Conservation (phyloP, 2,888 invertebrate genomes). For the Ophonus ardosiacus region DNA sequence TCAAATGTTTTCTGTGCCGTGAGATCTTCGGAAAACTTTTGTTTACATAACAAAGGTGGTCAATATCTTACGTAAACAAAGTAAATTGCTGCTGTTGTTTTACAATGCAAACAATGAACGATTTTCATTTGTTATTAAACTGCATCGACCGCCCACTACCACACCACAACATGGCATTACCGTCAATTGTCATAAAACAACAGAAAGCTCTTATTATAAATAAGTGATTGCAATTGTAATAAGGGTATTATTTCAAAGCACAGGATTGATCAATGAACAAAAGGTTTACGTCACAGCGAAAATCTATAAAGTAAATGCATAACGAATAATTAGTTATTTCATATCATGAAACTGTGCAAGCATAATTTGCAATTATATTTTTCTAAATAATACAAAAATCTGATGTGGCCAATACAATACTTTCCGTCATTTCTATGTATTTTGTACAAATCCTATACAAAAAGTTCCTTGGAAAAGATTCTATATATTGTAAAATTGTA, state of each 20-base stretch:
- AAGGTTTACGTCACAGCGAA: neutral
- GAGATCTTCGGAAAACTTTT: conserved; percentile 33
- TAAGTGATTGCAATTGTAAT: neutral
- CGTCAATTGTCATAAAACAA: neutral
- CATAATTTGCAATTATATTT: neutral
- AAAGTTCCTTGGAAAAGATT: too few species aligned
- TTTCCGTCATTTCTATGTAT: too few species aligned
- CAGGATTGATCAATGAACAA: neutral
- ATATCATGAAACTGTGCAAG: neutral
- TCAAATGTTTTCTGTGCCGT: conserved; percentile 54
- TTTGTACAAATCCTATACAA: too few species aligned
- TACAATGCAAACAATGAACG: neutral
- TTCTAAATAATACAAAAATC: too few species aligned
- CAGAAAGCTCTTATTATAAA: neutral
- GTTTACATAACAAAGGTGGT: conserved; percentile 24
- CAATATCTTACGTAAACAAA: neutral
- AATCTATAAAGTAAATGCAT: neutral
- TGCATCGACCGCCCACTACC: neutral
- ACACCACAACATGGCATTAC: neutral
- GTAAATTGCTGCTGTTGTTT: neutral
- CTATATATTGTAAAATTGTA: too few species aligned
- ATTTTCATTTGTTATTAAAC: neutral
- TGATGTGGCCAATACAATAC: too few species aligned
- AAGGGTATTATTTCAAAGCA: neutral
- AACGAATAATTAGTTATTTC: too few species aligned